A percentile compares a stretch with the other conserved stretches of the same genome.
phyloP scores from a whole-genome alignment of 1,140 invertebrate genomes.

The Drosophila grimshawi region DNA sequence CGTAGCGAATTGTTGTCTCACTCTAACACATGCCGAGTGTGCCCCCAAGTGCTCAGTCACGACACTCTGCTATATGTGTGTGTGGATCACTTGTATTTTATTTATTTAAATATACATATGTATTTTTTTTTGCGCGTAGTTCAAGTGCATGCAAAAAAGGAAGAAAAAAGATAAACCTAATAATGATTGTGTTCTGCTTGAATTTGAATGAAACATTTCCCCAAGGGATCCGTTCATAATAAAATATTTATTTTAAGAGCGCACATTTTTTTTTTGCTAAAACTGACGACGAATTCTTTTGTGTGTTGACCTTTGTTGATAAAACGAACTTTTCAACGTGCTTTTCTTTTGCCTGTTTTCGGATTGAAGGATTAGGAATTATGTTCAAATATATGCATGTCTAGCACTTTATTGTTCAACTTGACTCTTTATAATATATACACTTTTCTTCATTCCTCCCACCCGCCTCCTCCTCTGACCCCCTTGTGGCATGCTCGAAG shows the following conservation, averaged over 20 bases:
- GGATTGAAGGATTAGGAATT: neutral
- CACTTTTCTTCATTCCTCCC: neutral
- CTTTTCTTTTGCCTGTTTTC: slow-evolving; percentile 2
- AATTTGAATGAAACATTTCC: slow-evolving; percentile 27
- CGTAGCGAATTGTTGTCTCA: slow-evolving; percentile 69
- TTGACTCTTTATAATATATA: neutral
- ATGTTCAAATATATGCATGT: slow-evolving; percentile 11
- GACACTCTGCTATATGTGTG: slow-evolving; percentile 28
- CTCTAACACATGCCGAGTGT: slow-evolving; percentile 45
- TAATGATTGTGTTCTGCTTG: slow-evolving; percentile 30
- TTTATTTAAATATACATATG: slow-evolving; percentile 67
- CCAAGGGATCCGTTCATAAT: neutral
- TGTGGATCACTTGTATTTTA: slow-evolving; percentile 69
- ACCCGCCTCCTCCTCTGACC: neutral
- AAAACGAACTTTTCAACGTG: slow-evolving; percentile 17
- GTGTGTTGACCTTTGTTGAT: slow-evolving; percentile 48
- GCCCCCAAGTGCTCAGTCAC: slow-evolving; percentile 44
- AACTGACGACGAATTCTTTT: slow-evolving; percentile 7
- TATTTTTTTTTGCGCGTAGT: slow-evolving; percentile 60
- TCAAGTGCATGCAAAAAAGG: slow-evolving; percentile 57
- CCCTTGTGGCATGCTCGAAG: slow-evolving; percentile 1
- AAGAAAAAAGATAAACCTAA: slow-evolving; percentile 13
- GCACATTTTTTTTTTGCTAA: slow-evolving; percentile 11
- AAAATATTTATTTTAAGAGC: slow-evolving; percentile 2
- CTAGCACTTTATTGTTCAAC: slow-evolving; percentile 1